Conservation (phyloP, 2,113 vertebrate species). For the Morone chrysops region DNA sequence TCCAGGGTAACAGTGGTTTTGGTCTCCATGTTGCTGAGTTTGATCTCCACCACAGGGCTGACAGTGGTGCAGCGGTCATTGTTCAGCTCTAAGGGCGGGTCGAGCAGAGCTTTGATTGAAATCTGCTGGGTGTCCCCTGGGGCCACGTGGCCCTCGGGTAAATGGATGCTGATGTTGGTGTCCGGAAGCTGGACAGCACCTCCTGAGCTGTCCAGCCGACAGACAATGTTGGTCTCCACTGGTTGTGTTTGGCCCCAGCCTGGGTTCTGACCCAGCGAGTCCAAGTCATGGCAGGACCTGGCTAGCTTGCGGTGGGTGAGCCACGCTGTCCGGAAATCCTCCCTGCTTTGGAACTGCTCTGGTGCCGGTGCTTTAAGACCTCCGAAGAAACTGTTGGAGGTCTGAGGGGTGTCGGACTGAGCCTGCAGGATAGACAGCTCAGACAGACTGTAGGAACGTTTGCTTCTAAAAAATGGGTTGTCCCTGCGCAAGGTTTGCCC, state of each 20-base stretch:
- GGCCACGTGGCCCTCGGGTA: conserved; percentile 92
- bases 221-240: conserved; percentile 93
- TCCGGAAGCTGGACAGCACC: conserved; percentile 94
- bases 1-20: conserved; percentile 89
- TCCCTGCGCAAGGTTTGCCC: conserved; percentile 84
- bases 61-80: conserved; percentile 91
- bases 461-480: conserved; percentile 96
- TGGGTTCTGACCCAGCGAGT: conserved; percentile 93
- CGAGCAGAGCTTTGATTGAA: conserved; percentile 93
- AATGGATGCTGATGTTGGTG: conserved; percentile 90
- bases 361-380: conserved; percentile 93
- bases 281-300: conserved; percentile 95
- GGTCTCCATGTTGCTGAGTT: conserved; percentile 95
- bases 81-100: conserved; percentile 94
- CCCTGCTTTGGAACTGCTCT: conserved; percentile 95
- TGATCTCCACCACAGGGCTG: conserved; percentile 95
- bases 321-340: conserved; percentile 96
- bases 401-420: conserved; percentile 78
- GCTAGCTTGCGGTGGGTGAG: conserved; percentile 95
- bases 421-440: conserved; percentile 94
- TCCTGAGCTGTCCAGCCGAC: conserved; percentile 92
- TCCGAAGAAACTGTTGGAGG: conserved; percentile 83
- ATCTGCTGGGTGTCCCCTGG: conserved; percentile 93
- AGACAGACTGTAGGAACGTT: conserved; percentile 96
- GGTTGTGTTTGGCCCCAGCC: conserved; percentile 99